Percentiles rank a stretch among this genome's conserved stretches.
phyloP scores from a whole-genome alignment of 2,797 vertebrate genomes.

The Mionectes olivaceus region DNA sequence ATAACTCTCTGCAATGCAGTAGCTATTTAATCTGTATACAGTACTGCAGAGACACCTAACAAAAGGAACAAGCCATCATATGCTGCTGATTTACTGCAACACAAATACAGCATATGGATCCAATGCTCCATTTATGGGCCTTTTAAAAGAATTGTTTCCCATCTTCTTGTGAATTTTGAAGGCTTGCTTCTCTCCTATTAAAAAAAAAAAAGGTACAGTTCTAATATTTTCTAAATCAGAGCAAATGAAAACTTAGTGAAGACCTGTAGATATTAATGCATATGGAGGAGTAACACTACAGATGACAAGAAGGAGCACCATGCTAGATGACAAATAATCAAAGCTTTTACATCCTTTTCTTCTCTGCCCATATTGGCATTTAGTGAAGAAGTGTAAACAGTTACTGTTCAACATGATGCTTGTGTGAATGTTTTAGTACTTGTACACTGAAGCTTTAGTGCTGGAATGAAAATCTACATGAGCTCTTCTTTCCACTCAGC shows the following conservation, averaged over 20 bases:
- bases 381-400: neutral
- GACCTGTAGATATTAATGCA: neutral
- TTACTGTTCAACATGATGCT: neutral
- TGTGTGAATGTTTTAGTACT: neutral
- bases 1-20: conserved; percentile 67
- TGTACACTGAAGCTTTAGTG: neutral
- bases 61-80: conserved; percentile 29
- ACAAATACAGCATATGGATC: neutral
- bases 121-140: neutral
- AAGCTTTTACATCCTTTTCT: neutral
- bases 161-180: conserved; percentile 22
- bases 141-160: conserved; percentile 1
- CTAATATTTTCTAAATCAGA: neutral
- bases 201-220: neutral
- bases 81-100: conserved; percentile 16
- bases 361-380: neutral
- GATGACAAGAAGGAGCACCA: neutral
- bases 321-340: neutral
- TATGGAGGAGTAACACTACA: neutral
- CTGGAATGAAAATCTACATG: neutral
- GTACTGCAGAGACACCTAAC: conserved; percentile 56
- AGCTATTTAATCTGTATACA: conserved; percentile 59
- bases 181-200: neutral
- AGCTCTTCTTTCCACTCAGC: neutral
- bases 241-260: neutral